These are phyloP conservation scores for Darevskia mixta DNA, from an alignment of 2,797 vertebrate species.

Conservation along the genomic window DNA sequence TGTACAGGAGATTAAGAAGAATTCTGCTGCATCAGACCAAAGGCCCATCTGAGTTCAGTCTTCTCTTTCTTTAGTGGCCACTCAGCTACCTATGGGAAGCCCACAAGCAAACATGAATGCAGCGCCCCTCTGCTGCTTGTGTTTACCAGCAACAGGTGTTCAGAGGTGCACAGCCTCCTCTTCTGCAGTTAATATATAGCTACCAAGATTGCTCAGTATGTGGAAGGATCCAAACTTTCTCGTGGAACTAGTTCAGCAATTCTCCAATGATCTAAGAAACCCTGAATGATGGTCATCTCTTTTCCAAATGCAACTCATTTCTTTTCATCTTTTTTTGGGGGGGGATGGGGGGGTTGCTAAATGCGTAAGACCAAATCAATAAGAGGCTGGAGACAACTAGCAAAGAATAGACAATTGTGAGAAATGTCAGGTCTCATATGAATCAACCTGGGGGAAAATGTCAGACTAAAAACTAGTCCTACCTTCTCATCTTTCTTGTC, in stretches of 20 bases:
- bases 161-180: neutral
- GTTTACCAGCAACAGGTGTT: neutral
- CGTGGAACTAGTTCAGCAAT: neutral
- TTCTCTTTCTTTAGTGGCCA: too few species aligned
- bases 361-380: constrained; percentile 1
- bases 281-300: neutral
- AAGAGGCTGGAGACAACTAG: constrained; percentile 17
- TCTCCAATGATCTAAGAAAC: neutral
- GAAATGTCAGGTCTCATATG: constrained; percentile 9
- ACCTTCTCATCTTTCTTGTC: constrained; percentile 33
- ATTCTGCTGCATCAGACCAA: too few species aligned
- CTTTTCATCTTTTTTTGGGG: constrained; percentile 27
- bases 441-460: neutral
- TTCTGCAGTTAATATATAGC: too few species aligned
- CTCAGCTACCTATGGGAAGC: too few species aligned
- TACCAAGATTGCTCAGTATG: too few species aligned
- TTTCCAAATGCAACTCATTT: neutral
- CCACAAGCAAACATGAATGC: too few species aligned
- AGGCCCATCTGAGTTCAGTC: too few species aligned
- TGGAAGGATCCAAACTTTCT: neutral
- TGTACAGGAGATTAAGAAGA: neutral
- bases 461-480: neutral
- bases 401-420: constrained; percentile 12
- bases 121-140: too few species aligned
- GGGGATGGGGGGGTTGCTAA: constrained; percentile 6